phyloP scores from a whole-genome alignment of 2,113 vertebrate genomes.

The Crypturellus undulatus region DNA sequence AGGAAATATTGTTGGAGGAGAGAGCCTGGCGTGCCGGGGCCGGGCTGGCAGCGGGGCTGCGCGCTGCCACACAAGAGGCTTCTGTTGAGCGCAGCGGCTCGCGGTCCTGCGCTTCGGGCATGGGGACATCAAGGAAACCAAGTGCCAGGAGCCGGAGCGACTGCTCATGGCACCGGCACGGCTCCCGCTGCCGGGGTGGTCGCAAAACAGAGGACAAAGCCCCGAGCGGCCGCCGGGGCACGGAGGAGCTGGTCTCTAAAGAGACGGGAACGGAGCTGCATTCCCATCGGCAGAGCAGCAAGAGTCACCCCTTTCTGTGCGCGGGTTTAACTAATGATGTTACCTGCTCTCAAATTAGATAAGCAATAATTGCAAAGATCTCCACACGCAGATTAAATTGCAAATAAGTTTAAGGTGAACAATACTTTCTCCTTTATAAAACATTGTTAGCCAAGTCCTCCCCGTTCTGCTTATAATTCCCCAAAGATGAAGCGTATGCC shows the following conservation, averaged over 20 bases:
- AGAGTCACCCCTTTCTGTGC: neutral
- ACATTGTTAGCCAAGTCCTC: neutral
- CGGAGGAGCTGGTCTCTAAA: neutral
- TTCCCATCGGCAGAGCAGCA: neutral
- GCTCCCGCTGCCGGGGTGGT: neutral
- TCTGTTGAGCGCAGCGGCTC: constrained; percentile 27
- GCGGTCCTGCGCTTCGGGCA: constrained; percentile 21
- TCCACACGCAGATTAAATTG: neutral
- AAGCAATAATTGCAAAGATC: neutral
- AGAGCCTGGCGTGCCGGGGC: neutral
- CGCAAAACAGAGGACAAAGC: neutral
- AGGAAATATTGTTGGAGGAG: constrained; percentile 62
- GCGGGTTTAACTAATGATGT: neutral
- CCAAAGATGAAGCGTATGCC: neutral
- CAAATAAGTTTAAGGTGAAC: neutral
- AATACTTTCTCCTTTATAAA: constrained; percentile 1
- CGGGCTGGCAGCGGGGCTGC: neutral
- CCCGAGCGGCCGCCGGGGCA: neutral
- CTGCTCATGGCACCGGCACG: neutral
- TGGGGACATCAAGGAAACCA: constrained; percentile 2
- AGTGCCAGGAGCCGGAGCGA: constrained; percentile 53
- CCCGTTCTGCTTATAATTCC: neutral
- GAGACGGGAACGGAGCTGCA: neutral
- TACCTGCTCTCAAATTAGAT: neutral
- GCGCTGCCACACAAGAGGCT: constrained; percentile 36